These are phyloP conservation scores for Drosophila bifasciata DNA, from an alignment of 1,140 invertebrate species.

Conservation along the genomic window DNA sequence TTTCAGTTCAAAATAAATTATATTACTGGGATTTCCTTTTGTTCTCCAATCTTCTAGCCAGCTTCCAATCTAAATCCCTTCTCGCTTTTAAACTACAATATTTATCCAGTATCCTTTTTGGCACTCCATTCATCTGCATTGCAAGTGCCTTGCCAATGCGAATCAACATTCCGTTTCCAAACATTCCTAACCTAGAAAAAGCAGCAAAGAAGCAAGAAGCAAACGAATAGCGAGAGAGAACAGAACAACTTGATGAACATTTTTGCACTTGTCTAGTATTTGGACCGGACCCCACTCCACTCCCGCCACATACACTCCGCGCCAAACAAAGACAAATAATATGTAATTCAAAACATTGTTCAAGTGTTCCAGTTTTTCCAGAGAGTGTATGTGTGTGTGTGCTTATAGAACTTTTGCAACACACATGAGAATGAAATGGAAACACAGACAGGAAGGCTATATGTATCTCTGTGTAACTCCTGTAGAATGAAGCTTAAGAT, in stretches of 20 bases:
- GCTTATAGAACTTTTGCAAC: constrained; percentile 72
- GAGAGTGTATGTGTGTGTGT: constrained; percentile 37
- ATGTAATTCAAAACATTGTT: constrained; percentile 78
- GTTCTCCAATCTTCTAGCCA: too few relatives aligned
- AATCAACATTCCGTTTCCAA: constrained; percentile 37
- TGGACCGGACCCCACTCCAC: constrained; percentile 6
- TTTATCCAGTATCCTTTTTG: constrained; percentile 21
- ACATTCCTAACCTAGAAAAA: constrained; percentile 30
- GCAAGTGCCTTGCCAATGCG: constrained; percentile 16
- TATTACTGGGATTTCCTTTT: background rate
- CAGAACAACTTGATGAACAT: constrained; percentile 66
- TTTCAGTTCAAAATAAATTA: background rate
- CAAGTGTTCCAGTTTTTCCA: constrained; percentile 63
- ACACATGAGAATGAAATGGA: constrained; percentile 40
- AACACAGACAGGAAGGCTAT: constrained; percentile 30
- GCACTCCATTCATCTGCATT: constrained; percentile 1
- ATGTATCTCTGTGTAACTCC: too few relatives aligned
- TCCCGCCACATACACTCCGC: constrained; percentile 4
- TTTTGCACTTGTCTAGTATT: constrained; percentile 67
- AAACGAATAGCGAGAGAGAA: constrained; percentile 6
- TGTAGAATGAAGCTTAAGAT: too few relatives aligned
- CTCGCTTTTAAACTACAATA: constrained; percentile 12
- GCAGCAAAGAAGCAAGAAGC: constrained; percentile 1
- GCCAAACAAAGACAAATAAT: constrained; percentile 59
- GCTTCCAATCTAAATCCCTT: too few relatives aligned